phyloP scores from a whole-genome alignment of 92 coral and sea anemone genomes.

The Parazoanthus darwini region DNA sequence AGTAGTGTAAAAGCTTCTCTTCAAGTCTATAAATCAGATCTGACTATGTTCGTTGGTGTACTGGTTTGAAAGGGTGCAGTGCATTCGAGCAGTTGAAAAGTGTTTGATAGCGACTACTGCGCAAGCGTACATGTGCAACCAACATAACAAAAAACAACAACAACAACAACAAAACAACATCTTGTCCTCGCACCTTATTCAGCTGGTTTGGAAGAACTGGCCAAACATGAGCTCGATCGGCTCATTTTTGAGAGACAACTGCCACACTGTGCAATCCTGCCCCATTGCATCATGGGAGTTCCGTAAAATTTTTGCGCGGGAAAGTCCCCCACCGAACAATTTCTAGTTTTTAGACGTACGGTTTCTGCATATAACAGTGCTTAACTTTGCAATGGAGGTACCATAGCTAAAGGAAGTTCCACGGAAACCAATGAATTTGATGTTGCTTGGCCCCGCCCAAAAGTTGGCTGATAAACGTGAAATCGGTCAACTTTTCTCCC shows the following conservation, averaged over 20 bases:
- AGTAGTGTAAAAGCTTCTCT: conserved; percentile 14
- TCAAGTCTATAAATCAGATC: conserved; percentile 15
- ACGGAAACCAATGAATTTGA: conserved; percentile 28
- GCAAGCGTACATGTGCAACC: conserved; percentile 24
- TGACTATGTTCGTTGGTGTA: conserved; percentile 19
- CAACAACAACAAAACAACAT: conserved; percentile 24
- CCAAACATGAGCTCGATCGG: conserved; percentile 30
- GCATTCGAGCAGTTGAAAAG: conserved; percentile 27
- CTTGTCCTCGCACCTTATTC: conserved; percentile 30
- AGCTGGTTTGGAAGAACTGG: conserved; percentile 30
- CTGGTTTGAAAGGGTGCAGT: conserved; percentile 23
- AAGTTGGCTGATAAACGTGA: conserved; percentile 29
- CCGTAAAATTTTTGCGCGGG: conserved; percentile 11
- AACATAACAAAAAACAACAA: conserved; percentile 27
- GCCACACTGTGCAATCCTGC: conserved; percentile 9
- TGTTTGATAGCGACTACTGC: conserved; percentile 27
- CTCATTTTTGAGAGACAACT: conserved; percentile 10
- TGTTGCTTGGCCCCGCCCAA: conserved; percentile 32
- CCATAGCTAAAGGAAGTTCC: conserved; percentile 30
- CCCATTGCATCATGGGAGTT: conserved; percentile 22
- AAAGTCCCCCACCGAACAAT: conserved; percentile 19
- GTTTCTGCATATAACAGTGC: conserved; percentile 29
- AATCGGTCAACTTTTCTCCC: conserved; percentile 30
- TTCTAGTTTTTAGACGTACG: conserved; percentile 28
- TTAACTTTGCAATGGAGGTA: conserved; percentile 26